Evolutionary conservation across 1,140 invertebrate species (phyloP), one percentile per base, ranked within the genome.

Genomic region (Ceratina calcarata): DNA sequence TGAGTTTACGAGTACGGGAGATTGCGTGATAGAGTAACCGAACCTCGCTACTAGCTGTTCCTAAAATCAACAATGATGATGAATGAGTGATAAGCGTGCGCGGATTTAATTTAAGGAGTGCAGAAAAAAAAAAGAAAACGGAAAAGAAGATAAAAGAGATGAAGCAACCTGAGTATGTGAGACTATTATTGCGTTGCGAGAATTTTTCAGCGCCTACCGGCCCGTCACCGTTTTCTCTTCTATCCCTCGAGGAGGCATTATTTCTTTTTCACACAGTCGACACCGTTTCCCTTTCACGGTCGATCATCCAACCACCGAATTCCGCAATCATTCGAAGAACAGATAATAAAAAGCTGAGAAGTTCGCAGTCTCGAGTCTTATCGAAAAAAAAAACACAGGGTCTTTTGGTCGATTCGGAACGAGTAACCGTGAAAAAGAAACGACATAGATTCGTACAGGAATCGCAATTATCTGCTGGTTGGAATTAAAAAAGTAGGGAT

Each of bases 11-110:
- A 90, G 86, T 90, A 89, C 89, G 87, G 88, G 87, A 91, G 89
- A 92, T 91, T 91, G 91, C 91, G 91, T 92, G 91, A 92, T 92
- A 92, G 91, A 92, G 91, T 92, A 91, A 92, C 91, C 90, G 90
- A 92, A 92, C 91, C 91, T 92, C 91, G 91, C 91, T 92, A 91
- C 89, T 92, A 92, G 91, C 91, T 92, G 91, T 92, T 92, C 91
- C 91, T 92, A 92, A 87, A 92, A 92, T 91, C 89, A 92, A 92
- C 90, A 91, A 70, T 58, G 51, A 92, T 70, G 67, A 92, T 91
- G 91, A 91, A 90, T 92, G 91, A 92, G 90, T 92, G 91, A 92
- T 92, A 90, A 90, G 89, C 72, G 87, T 89, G 89, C 89, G 89
- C 86, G 89, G 81, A 90, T 86, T 70, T 55, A 85, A 83, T 88